phyloP scores from a whole-genome alignment of 2,113 vertebrate genomes.

The Psephotus haematonotus region DNA sequence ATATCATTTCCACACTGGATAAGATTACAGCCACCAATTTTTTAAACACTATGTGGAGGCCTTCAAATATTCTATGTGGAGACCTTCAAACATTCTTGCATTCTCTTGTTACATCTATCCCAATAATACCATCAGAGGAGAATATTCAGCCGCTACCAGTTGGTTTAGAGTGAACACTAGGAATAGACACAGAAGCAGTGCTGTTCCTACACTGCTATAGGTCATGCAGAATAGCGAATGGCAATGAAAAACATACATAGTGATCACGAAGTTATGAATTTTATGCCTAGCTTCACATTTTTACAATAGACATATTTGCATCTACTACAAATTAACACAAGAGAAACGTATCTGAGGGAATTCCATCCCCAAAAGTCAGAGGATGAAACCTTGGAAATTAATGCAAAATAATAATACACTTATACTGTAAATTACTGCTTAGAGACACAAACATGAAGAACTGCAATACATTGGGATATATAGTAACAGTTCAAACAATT shows the following conservation, averaged over 20 bases:
- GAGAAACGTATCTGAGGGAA: background rate
- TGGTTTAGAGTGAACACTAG: background rate
- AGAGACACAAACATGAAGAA: background rate
- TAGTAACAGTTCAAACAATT: background rate
- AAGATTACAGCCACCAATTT: background rate
- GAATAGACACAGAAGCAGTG: background rate
- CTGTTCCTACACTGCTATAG: background rate
- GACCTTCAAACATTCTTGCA: background rate
- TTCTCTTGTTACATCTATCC: background rate
- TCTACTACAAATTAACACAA: background rate
- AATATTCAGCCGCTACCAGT: background rate
- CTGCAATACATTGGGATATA: background rate
- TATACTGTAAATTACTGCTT: background rate
- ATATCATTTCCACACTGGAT: background rate
- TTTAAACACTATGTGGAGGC: background rate
- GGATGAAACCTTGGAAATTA: background rate
- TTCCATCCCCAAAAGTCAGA: background rate
- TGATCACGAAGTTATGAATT: background rate
- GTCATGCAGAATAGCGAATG: background rate
- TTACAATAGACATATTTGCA: background rate
- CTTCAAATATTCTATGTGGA: too few relatives aligned
- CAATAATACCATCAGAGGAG: background rate
- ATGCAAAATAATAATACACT: background rate
- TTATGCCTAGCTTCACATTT: background rate
- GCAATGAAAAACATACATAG: background rate